Percentiles rank a stretch among this genome's conserved stretches.
Conservation (phyloP, 2,113 vertebrate species). For the Merops nubicus region DNA sequence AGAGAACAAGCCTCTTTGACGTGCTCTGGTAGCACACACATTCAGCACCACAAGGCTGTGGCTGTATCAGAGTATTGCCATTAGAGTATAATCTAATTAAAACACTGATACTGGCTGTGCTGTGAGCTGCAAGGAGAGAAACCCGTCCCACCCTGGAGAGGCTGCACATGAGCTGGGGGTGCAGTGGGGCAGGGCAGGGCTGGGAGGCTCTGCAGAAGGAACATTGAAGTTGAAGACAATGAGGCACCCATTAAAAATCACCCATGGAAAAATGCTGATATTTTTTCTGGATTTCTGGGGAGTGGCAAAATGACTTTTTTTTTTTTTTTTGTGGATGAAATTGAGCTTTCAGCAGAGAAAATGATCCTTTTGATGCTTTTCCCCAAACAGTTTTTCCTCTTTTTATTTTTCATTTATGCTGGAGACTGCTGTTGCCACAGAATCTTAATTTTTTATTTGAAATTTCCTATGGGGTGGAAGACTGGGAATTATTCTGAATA, state of each 20-base stretch:
- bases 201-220: not conserved
- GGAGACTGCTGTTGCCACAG: not conserved
- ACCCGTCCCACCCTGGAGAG: not conserved
- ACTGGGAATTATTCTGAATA: not conserved
- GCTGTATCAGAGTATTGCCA: not conserved
- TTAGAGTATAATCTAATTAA: not conserved
- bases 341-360: constrained; percentile 9
- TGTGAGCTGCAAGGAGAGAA: not conserved
- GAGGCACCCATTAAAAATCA: not conserved
- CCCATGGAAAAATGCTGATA: not conserved
- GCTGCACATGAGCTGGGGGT: rapidly evolving
- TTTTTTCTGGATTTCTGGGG: not conserved
- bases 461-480: not conserved
- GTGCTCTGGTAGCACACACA: not conserved
- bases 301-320: not conserved
- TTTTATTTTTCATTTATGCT: not conserved
- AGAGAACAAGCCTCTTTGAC: not conserved
- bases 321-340: not conserved
- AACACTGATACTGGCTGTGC: not conserved
- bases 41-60: not conserved
- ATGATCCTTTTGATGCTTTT: not conserved
- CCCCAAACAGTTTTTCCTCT: not conserved
- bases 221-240: not conserved
- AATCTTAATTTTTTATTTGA: not conserved
- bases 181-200: not conserved